Evolutionary conservation across 2,113 vertebrate species (phyloP), one percentile per base, ranked within the genome.

Genomic region (Equus quagga): DNA sequence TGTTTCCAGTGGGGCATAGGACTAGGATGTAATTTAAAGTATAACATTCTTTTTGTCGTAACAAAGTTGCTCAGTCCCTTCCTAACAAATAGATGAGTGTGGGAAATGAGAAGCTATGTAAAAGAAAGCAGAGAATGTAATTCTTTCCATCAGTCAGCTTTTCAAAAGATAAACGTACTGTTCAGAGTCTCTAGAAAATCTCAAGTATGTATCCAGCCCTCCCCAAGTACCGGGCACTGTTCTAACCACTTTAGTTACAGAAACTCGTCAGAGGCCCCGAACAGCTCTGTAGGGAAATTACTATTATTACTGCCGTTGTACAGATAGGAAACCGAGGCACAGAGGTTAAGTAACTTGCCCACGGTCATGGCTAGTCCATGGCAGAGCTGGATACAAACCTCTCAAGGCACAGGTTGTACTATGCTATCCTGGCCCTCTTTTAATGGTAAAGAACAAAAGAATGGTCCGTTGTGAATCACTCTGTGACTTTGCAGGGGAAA

Each of bases 161-260:
- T 84, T 54, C 21, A 31, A 24, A 70, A 51, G 24, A 62, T 33
- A 10, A n/a, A 5, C 62, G 13, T 44, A 49, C 44, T 8, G 19
- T n/a, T 76, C 76, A 58, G 75, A 46, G 9, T 72, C 62, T 62
- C 89, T 31, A 67, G 10, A 51, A 62, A 31, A 41, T 62, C 54
- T 9, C 84, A 88, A 33, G 41, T 18, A 41, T 10, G 14, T 14
- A 41, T 1, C 2, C 0, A 44, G 19, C 44, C 51, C 31, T 46
- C 69, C 5, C 5, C 2, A 31, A 51, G 36, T 21, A 15, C 33
- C 2, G 0, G 1, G 24, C 4, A 1, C 62, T 5, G 31, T 17
- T n/a, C 78, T 36, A 11, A 49, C 14, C 8, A 8, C 70, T 15
- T 31, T 5, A 18, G 10, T 17, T 49, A 26, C 10, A n/a, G 21